Percentiles rank a stretch among this genome's conserved stretches.
phyloP scores from a whole-genome alignment of 1,140 invertebrate species.

The Gryon sp. region DNA sequence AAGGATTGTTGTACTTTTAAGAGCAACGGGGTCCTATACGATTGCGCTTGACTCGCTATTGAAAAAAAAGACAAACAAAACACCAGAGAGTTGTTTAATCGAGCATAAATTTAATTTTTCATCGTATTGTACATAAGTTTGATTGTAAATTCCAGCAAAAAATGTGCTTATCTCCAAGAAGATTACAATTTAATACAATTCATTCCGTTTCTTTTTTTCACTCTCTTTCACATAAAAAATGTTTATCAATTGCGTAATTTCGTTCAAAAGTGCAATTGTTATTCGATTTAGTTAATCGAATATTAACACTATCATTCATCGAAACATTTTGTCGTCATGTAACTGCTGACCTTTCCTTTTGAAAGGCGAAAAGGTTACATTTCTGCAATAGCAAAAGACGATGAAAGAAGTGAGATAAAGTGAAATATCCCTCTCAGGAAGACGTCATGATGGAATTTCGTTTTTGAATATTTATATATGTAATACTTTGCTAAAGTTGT shows the following conservation, averaged over 20 bases:
- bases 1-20: slow-evolving; percentile 45
- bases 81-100: neutral
- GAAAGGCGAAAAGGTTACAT: slow-evolving; percentile 39
- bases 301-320: slow-evolving; percentile 30
- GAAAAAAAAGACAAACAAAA: slow-evolving; percentile 13
- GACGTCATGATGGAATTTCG: no score
- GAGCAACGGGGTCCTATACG: slow-evolving; percentile 3
- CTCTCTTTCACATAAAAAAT: neutral
- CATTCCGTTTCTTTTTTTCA: no score
- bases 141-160: no score
- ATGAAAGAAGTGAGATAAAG: no score
- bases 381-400: no score
- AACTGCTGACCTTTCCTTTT: slow-evolving; percentile 37
- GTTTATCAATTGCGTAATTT: no score
- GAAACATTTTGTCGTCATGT: slow-evolving; percentile 34
- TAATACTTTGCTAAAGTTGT: no score
- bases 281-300: neutral
- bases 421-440: no score
- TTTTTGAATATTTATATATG: no score
- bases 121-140: slow-evolving; percentile 1
- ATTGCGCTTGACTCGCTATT: neutral
- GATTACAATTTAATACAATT: no score
- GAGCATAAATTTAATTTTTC: slow-evolving; percentile 19
- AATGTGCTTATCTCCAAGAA: no score
- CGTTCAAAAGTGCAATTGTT: no score